phyloP scores from a whole-genome alignment of 2,113 vertebrate genomes.

The Aegithalos caudatus region DNA sequence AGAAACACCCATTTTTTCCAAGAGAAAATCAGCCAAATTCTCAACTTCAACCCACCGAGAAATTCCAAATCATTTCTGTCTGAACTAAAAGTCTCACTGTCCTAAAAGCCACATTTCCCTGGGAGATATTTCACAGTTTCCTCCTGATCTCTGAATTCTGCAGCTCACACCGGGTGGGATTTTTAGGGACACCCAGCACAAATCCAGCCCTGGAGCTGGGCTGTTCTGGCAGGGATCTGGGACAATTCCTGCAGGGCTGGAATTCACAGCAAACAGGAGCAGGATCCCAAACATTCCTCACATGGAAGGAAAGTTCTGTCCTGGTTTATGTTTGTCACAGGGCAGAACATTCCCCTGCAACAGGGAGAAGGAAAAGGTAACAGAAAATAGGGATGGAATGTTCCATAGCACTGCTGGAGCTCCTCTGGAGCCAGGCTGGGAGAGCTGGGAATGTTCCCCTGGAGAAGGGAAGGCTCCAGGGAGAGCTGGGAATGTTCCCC shows the following conservation, averaged over 20 bases:
- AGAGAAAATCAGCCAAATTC: background rate
- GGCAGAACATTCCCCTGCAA: fast-evolving
- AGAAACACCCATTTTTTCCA: background rate
- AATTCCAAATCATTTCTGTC: background rate
- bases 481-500: background rate
- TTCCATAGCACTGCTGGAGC: background rate
- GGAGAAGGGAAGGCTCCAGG: background rate
- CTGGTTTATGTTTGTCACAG: too few species aligned
- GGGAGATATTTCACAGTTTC: background rate
- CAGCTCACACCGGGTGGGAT: fast-evolving
- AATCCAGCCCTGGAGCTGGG: fast-evolving
- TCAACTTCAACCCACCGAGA: background rate
- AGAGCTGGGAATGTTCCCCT: background rate
- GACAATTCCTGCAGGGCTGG: background rate
- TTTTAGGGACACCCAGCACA: background rate
- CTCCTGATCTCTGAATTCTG: background rate
- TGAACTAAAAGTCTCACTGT: background rate
- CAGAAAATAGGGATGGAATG: background rate
- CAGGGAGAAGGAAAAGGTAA: background rate
- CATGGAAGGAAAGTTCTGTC: background rate
- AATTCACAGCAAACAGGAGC: background rate
- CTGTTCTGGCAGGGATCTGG: background rate
- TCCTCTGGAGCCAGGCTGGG: background rate
- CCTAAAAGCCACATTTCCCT: background rate
- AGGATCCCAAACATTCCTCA: background rate